These are phyloP conservation scores for Bagarius yarrelli DNA, from an alignment of 2,113 vertebrate species.

Conservation along the genomic window DNA sequence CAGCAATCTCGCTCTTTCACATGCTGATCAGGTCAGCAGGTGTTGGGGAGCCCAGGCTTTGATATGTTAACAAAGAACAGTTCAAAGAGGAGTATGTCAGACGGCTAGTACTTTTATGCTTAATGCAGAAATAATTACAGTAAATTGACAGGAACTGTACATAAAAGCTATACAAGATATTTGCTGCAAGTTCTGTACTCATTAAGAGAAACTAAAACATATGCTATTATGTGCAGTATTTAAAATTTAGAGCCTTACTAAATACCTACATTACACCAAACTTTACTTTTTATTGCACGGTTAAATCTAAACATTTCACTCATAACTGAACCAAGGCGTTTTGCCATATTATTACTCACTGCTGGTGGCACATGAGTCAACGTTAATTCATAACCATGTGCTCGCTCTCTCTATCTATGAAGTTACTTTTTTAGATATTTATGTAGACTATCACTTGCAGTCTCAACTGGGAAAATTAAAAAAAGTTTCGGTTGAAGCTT, in stretches of 20 bases:
- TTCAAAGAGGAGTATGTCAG: slow-evolving; percentile 18
- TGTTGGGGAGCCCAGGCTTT: slow-evolving; percentile 14
- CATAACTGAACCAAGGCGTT: neutral
- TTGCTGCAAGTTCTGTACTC: no score
- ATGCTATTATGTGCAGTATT: neutral
- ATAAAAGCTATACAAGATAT: neutral
- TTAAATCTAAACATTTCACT: neutral
- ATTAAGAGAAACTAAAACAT: neutral
- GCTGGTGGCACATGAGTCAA: neutral
- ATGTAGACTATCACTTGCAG: no score
- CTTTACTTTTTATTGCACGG: neutral
- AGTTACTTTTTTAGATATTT: no score
- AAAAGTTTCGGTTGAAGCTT: neutral
- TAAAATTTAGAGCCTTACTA: neutral
- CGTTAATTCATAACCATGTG: neutral
- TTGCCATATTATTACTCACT: neutral
- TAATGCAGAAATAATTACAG: neutral
- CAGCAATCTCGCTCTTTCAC: slow-evolving; percentile 1
- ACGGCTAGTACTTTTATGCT: neutral
- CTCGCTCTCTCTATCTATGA: no score
- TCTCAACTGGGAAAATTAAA: no score
- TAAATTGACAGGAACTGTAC: neutral
- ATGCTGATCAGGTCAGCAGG: slow-evolving; percentile 35
- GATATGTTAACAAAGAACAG: neutral
- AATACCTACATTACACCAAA: neutral